A percentile compares a stretch with the other conserved stretches of the same genome.
Evolutionary conservation across 2,113 vertebrate genomes (phyloP).

Genomic region (Anarrhichthys ocellatus): DNA sequence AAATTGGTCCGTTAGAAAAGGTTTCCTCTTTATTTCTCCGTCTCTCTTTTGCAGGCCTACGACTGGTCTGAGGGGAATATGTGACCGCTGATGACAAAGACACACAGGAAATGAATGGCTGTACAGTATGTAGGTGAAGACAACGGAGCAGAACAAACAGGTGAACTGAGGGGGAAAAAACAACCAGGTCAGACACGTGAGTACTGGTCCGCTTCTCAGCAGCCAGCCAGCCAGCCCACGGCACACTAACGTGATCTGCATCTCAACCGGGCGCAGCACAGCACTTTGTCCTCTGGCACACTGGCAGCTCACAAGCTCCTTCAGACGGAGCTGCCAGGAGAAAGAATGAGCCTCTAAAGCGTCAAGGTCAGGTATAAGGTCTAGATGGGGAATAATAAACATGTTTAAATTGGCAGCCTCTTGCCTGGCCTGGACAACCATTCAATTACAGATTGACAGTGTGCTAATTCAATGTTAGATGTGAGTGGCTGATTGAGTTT

Average conservation of each 20-base stretch:
- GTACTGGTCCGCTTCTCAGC: constrained; percentile 66
- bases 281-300: constrained; percentile 71
- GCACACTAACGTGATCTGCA: constrained; percentile 75
- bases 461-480: constrained; percentile 68
- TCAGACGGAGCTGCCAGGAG: constrained; percentile 58
- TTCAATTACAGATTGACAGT: constrained; percentile 70
- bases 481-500: constrained; percentile 77
- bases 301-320: constrained; percentile 59
- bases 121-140: constrained; percentile 24
- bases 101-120: constrained; percentile 54
- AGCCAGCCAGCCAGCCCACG: constrained; percentile 58
- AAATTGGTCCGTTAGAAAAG: constrained; percentile 24
- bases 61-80: constrained; percentile 28
- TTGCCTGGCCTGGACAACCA: constrained; percentile 32
- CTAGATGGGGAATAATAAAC: constrained; percentile 67
- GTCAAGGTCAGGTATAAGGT: constrained; percentile 71
- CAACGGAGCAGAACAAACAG: constrained; percentile 53
- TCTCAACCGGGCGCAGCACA: constrained; percentile 62
- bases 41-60: constrained; percentile 6
- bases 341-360: constrained; percentile 57
- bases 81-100: constrained; percentile 59
- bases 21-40: neutral
- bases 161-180: constrained; percentile 57
- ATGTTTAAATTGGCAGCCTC: constrained; percentile 66
- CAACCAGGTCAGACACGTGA: constrained; percentile 72